Base-by-base conservation (phyloP, 2,888 invertebrate genomes). In the Folsomia manolachei region DNA sequence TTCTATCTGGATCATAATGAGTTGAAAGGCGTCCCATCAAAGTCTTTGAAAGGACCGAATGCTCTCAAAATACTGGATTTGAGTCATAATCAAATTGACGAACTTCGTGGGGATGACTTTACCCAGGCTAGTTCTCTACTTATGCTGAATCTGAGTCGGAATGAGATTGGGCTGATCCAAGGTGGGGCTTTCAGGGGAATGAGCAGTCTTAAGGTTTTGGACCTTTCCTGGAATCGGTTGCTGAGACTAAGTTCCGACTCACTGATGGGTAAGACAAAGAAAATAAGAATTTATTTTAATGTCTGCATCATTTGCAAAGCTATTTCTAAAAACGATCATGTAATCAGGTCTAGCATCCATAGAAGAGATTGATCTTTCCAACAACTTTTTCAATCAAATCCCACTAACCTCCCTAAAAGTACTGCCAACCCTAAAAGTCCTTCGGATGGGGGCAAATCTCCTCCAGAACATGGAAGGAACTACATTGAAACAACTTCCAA, bases 371-470 rank as follows among this genome's bases (percentile, higher is more conserved):
- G 93, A 95, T 83, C 85, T 97, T 26, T 92, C 94, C 0, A 90
- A 91, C 82, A 96, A 96, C 86, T 93, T 93, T 83, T 89, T 95
- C 70, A 86, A 87, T 1, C 91, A 91, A 82, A 92, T 94, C 82
- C 94, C 94, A 1, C 88, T 89, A 0, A 89, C 91, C 11, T 91
- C 93, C 0, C 83, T 94, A 62, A 90, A 90, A 82, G 87, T 89
- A 27, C 88, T 94, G 79, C 84, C 85, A 24, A 88, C 88, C 70
- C 84, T 95, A 24, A 89, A 89, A 82, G 89, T 90, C 76, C 85
- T 95, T 75, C 92, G 93, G 84, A 85, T 94, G 52, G 93, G 93
- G 18, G 91, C 93, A 77, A 95, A 95, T 85, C 88, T 93, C 86
- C 90, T 95, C 74, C 85, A 94, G 91, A 91, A 87, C 82, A 87